Conservation (phyloP, 1,140 invertebrate genomes). For the Pollicipes pollicipes region DNA sequence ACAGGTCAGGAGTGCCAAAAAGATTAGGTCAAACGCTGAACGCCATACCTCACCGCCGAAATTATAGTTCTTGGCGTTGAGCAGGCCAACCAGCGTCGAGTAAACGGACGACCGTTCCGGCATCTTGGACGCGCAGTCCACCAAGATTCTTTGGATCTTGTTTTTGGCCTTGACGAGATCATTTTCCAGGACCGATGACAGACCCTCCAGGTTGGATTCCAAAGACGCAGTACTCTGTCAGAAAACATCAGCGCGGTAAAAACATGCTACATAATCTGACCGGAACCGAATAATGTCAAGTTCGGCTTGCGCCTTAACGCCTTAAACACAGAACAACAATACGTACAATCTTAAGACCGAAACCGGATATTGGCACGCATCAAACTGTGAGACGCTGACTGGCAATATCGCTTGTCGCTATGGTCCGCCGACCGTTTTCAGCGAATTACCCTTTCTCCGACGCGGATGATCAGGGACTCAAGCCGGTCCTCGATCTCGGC, state of each 20-base stretch:
- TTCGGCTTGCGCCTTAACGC: too few relatives aligned
- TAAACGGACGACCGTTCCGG: conserved; percentile 97
- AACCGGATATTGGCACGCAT: too few relatives aligned
- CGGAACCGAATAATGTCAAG: conserved; percentile 7
- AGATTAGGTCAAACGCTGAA: too few relatives aligned
- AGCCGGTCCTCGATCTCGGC: conserved; percentile 84
- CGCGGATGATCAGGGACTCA: conserved; percentile 78
- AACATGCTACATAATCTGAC: conserved; percentile 9
- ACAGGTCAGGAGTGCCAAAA: too few relatives aligned
- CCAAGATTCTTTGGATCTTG: conserved; percentile 85
- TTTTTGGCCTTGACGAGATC: conserved; percentile 78
- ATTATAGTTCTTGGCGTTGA: conserved; percentile 96
- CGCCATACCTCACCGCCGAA: conserved; percentile 76
- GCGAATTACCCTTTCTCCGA: conserved; percentile 65
- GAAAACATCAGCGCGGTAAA: conserved; percentile 19
- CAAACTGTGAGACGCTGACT: too few relatives aligned
- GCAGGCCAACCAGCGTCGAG: conserved; percentile 80
- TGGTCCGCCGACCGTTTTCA: too few relatives aligned
- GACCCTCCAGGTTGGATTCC: conserved; percentile 87
- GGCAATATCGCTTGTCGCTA: too few relatives aligned
- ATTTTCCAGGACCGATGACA: conserved; percentile 83
- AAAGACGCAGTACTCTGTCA: conserved; percentile 85
- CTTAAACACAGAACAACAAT: conserved; percentile 7
- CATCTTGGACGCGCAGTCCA: conserved; percentile 84
- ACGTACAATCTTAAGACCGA: conserved; percentile 4